A percentile compares a stretch with the other conserved stretches of the same genome.
These are phyloP conservation scores for Chaetodon auriga DNA, from an alignment of 2,113 vertebrate genomes.

Conservation along the genomic window DNA sequence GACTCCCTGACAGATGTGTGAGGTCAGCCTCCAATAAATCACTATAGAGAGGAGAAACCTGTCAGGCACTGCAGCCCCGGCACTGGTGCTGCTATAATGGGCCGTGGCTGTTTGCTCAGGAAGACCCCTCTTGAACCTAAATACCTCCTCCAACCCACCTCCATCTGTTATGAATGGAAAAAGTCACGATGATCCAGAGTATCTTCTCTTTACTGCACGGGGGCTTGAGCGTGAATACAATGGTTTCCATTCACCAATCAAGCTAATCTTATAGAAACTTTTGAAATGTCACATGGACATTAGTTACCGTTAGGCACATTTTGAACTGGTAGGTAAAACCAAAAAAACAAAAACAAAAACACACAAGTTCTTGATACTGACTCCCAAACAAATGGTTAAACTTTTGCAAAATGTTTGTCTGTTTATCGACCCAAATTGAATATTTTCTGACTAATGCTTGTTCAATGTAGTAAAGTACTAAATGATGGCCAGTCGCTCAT, in stretches of 20 bases:
- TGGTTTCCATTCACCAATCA: slow-evolving; percentile 17
- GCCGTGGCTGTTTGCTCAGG: slow-evolving; percentile 47
- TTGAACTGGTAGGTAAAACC: not conserved
- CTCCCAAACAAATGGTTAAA: not conserved
- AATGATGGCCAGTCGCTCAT: not conserved
- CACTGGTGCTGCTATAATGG: slow-evolving; percentile 48
- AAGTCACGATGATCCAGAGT: slow-evolving; percentile 42
- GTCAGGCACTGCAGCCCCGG: slow-evolving; percentile 23
- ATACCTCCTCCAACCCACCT: slow-evolving; percentile 23
- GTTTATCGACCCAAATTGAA: not conserved
- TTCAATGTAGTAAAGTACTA: not conserved
- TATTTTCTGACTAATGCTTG: not conserved
- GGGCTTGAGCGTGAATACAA: slow-evolving; percentile 4
- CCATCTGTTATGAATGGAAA: slow-evolving; percentile 59
- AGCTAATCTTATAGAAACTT: slow-evolving; percentile 4
- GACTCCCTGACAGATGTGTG: slow-evolving; percentile 65
- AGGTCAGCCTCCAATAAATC: slow-evolving; percentile 66
- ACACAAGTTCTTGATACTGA: not conserved
- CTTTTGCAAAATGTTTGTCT: not conserved
- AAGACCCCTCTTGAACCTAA: slow-evolving; percentile 45
- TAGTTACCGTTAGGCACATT: not conserved
- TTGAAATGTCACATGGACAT: slow-evolving; percentile 21
- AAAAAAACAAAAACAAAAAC: not conserved
- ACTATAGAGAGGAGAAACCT: slow-evolving; percentile 27
- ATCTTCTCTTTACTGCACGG: slow-evolving; percentile 33